A percentile compares a stretch with the other conserved stretches of the same genome.
phyloP scores from a whole-genome alignment of 1,140 invertebrate genomes.

The Ooceraea biroi region DNA sequence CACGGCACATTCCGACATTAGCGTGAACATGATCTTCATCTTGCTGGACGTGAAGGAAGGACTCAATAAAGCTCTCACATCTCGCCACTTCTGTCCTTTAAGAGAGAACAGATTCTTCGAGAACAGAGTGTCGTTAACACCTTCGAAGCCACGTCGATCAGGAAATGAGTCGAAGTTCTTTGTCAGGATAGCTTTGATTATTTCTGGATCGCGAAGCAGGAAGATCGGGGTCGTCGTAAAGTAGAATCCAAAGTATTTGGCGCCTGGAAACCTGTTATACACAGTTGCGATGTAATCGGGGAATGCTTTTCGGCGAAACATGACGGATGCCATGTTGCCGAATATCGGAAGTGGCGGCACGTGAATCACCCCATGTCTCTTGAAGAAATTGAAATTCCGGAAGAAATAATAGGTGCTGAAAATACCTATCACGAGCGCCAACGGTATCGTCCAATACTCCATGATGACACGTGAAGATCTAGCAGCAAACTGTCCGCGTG shows the following conservation, averaged over 20 bases:
- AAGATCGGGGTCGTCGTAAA: conserved; percentile 71
- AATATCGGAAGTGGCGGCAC: conserved; percentile 64
- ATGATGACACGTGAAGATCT: background rate
- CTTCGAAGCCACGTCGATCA: conserved; percentile 79
- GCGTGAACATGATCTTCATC: conserved; percentile 75
- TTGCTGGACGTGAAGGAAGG: conserved; percentile 80
- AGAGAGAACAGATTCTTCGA: conserved; percentile 79
- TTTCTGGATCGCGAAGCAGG: conserved; percentile 80
- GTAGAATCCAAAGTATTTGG: conserved; percentile 72
- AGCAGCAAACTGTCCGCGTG: background rate
- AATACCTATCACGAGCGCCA: conserved; percentile 32
- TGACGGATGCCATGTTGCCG: conserved; percentile 22
- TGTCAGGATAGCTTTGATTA: conserved; percentile 75
- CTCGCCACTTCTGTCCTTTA: conserved; percentile 77
- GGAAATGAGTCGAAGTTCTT: conserved; percentile 79
- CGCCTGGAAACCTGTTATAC: conserved; percentile 55
- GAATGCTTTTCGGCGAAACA: conserved; percentile 1
- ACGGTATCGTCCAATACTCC: conserved; percentile 22
- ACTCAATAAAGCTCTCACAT: conserved; percentile 75
- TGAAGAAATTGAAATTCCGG: conserved; percentile 64
- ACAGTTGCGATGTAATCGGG: background rate
- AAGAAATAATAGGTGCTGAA: conserved; percentile 37
- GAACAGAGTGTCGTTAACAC: conserved; percentile 76
- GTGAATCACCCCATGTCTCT: conserved; percentile 64
- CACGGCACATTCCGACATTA: conserved; percentile 69